phyloP scores from a whole-genome alignment of 2,888 invertebrate genomes.

The Drosophila basisetae region DNA sequence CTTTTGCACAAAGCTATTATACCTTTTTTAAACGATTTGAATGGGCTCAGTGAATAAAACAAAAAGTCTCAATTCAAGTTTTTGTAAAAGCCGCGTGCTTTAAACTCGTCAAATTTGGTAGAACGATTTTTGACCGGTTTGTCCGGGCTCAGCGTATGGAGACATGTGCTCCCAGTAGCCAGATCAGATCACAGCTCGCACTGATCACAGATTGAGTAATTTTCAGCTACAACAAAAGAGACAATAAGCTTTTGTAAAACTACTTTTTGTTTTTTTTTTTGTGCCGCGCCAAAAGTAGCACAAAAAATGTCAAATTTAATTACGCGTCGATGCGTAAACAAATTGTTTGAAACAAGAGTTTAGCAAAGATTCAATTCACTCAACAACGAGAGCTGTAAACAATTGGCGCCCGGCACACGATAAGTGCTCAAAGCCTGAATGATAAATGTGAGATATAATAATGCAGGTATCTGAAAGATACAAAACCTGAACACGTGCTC shows the following conservation, averaged over 20 bases:
- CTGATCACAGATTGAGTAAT: conserved; percentile 63
- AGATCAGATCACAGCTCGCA: conserved; percentile 9
- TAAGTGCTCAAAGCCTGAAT: conserved; percentile 14
- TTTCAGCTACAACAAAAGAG: conserved; percentile 40
- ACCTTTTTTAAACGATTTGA: background rate
- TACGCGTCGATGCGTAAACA: conserved; percentile 78
- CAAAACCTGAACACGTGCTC: conserved; percentile 58
- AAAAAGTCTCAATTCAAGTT: conserved; percentile 37
- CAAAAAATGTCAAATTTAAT: conserved; percentile 76
- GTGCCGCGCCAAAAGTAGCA: conserved; percentile 68
- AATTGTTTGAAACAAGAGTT: conserved; percentile 55
- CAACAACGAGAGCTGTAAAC: conserved; percentile 31
- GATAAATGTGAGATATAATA: conserved; percentile 33
- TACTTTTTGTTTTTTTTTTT: conserved; percentile 29
- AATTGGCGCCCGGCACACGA: conserved; percentile 51
- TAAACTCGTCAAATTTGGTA: conserved; percentile 72
- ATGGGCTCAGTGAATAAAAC: background rate
- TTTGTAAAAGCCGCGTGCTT: conserved; percentile 46
- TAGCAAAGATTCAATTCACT: conserved; percentile 8
- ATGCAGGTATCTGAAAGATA: conserved; percentile 44
- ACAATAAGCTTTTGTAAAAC: conserved; percentile 37
- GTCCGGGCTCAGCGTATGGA: conserved; percentile 30
- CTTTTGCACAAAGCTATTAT: background rate
- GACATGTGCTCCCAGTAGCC: conserved; percentile 43
- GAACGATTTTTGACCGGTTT: conserved; percentile 80